Percentiles rank a stretch among this genome's conserved stretches.
These are phyloP conservation scores for Ceyx melanurus DNA, from an alignment of 2,113 vertebrate species.

Conservation along the genomic window DNA sequence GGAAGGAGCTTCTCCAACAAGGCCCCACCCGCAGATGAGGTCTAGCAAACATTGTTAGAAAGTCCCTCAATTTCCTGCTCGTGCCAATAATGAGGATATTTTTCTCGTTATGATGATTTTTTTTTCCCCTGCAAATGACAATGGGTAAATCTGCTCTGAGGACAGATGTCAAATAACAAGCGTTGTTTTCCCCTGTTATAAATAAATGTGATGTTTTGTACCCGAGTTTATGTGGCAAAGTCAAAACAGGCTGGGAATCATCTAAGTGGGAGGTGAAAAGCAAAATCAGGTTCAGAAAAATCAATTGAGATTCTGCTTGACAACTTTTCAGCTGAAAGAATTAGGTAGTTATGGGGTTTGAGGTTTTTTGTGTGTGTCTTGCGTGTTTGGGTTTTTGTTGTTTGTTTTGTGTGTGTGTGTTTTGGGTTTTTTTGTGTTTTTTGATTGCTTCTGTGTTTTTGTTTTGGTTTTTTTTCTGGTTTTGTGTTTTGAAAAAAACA, in stretches of 20 bases:
- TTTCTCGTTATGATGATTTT: not conserved
- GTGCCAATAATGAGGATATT: not conserved
- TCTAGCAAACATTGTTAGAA: not conserved
- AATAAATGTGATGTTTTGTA: not conserved
- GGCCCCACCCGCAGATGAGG: not conserved
- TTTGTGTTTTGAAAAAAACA: too few relatives aligned
- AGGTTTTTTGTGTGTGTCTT: too few relatives aligned
- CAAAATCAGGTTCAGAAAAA: not conserved
- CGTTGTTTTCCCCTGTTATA: not conserved
- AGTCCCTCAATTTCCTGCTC: not conserved
- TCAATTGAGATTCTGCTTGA: not conserved
- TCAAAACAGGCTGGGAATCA: not conserved
- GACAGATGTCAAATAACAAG: not conserved
- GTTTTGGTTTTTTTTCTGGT: too few relatives aligned
- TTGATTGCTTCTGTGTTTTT: too few relatives aligned
- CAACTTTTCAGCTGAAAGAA: not conserved
- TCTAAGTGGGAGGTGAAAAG: not conserved
- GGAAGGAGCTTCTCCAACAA: not conserved
- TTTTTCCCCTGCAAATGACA: fast-evolving
- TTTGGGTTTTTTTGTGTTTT: too few relatives aligned
- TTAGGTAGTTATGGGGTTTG: not conserved
- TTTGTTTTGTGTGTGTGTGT: too few relatives aligned
- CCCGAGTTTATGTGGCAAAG: not conserved
- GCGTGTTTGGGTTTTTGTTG: too few relatives aligned
- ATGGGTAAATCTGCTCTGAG: not conserved